Conservation (phyloP, 53 echinoderm and acorn worm genomes). For the Stichopus horrens region DNA sequence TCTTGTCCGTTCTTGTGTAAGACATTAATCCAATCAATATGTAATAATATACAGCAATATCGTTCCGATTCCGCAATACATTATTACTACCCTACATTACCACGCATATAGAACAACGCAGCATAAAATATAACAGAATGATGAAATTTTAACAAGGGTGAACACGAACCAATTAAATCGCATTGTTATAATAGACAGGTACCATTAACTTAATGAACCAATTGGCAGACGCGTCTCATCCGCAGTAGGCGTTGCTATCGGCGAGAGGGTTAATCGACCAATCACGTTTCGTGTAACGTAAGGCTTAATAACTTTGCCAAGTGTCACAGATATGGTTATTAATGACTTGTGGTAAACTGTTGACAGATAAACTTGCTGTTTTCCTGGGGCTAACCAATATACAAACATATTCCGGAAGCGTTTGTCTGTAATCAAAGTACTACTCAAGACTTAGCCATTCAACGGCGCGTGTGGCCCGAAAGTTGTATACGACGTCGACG, state of each 20-base stretch:
- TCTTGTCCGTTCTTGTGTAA: no score
- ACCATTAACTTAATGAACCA: conserved; percentile 25
- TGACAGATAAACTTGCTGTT: conserved; percentile 50
- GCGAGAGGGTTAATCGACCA: conserved; percentile 18
- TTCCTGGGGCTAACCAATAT: conserved; percentile 47
- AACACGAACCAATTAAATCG: conserved; percentile 28
- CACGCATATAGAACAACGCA: no score
- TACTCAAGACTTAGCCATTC: conserved; percentile 17
- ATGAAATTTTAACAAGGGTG: conserved; percentile 10
- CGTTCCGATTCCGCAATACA: no score
- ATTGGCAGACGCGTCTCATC: conserved; percentile 36
- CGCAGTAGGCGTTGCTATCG: conserved; percentile 41
- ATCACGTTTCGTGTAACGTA: conserved; percentile 27
- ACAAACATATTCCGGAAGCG: conserved; percentile 47
- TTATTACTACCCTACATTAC: no score
- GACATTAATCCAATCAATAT: no score
- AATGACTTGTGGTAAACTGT: conserved; percentile 47
- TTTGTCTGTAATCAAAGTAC: conserved; percentile 30
- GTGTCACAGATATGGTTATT: conserved; percentile 48
- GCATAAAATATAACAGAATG: neutral
- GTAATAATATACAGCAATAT: no score
- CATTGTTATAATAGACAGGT: conserved; percentile 41
- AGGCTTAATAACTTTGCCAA: conserved; percentile 36
- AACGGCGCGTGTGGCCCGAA: conserved; percentile 31
- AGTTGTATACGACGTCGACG: neutral